These are phyloP conservation scores for Decapterus maruadsi DNA, from an alignment of 2,797 vertebrate genomes.

Conservation along the genomic window DNA sequence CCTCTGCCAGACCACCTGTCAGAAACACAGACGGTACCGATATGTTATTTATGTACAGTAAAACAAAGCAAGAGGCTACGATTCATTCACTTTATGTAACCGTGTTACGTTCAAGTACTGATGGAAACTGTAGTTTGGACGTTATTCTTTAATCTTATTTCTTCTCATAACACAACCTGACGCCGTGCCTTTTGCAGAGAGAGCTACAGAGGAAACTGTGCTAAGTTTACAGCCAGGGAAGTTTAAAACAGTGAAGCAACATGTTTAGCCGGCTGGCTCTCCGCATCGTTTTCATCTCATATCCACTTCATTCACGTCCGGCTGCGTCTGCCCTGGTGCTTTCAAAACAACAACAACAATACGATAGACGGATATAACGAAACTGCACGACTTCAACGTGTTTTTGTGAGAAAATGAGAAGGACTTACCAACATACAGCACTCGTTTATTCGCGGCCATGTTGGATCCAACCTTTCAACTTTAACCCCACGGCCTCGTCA, in stretches of 20 bases:
- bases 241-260: background rate
- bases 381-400: rapidly evolving
- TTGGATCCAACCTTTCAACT: slow-evolving; percentile 80
- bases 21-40: slow-evolving; percentile 14
- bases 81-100: background rate
- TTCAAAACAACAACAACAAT: rapidly evolving
- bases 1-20: slow-evolving; percentile 94
- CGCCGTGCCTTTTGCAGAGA: background rate
- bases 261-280: background rate
- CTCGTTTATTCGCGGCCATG: slow-evolving; percentile 93
- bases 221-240: background rate
- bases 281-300: background rate
- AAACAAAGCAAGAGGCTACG: too few relatives aligned
- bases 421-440: slow-evolving; percentile 93
- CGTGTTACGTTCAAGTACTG: background rate
- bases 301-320: background rate
- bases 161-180: rapidly evolving
- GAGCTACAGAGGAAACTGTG: rapidly evolving
- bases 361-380: rapidly evolving
- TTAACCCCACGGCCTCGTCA: slow-evolving; percentile 48
- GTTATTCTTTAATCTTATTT: background rate
- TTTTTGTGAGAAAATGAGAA: background rate
- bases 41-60: background rate
- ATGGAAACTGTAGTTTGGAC: rapidly evolving
- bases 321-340: rapidly evolving